Percentiles rank a stretch among this genome's conserved stretches.
Evolutionary conservation across 1,140 invertebrate genomes (phyloP).

Genomic region (Halesus radiatus): DNA sequence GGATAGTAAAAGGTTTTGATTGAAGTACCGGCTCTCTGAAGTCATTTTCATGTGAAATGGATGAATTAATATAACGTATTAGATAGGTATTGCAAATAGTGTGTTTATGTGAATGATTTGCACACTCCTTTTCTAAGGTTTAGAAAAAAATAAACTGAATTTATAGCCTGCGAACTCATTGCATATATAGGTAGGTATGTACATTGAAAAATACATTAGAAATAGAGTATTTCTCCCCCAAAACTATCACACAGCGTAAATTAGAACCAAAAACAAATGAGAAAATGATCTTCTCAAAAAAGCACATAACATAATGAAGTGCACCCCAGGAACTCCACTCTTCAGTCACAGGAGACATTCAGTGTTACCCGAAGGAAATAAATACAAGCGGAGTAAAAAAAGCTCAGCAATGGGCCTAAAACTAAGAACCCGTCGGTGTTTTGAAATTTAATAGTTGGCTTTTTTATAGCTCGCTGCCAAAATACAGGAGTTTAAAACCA

Average conservation of each 20-base stretch:
- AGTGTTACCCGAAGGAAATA: constrained; percentile 20
- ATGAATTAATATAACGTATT: too few relatives aligned
- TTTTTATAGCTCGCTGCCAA: constrained; percentile 10
- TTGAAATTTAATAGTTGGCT: neutral
- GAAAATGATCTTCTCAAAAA: neutral
- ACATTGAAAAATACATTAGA: too few relatives aligned
- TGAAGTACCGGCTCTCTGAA: too few relatives aligned
- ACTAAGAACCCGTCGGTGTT: neutral
- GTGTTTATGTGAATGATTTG: too few relatives aligned
- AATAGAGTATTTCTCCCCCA: too few relatives aligned
- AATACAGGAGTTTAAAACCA: neutral
- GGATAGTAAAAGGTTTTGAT: too few relatives aligned
- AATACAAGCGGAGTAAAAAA: constrained; percentile 18
- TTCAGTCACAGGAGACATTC: constrained; percentile 17
- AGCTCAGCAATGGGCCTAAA: neutral
- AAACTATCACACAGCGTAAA: neutral
- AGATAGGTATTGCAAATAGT: too few relatives aligned
- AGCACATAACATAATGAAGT: neutral
- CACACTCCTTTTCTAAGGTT: too few relatives aligned
- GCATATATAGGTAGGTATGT: too few relatives aligned
- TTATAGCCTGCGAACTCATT: too few relatives aligned
- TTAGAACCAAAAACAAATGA: constrained; percentile 5
- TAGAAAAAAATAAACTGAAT: too few relatives aligned
- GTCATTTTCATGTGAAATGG: too few relatives aligned
- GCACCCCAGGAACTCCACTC: neutral